These are phyloP conservation scores for Hypomesus transpacificus DNA, from an alignment of 2,113 vertebrate species.

Conservation along the genomic window DNA sequence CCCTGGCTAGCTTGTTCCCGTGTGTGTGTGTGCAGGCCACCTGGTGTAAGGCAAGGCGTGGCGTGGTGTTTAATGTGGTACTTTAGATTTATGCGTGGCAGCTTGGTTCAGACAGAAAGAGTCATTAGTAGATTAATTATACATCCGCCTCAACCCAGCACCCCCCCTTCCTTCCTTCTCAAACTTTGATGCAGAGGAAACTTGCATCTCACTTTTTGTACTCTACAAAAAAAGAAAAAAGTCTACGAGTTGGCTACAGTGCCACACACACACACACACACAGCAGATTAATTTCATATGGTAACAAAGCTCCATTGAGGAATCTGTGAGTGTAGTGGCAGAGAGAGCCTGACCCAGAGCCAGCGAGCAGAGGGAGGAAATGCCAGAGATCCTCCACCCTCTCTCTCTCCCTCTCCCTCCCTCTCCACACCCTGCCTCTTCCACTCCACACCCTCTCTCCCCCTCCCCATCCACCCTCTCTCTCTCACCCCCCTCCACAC, in stretches of 20 bases:
- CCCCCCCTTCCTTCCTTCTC: neutral
- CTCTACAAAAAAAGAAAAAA: neutral
- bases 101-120: neutral
- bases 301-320: constrained; percentile 47
- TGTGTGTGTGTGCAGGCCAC: constrained; percentile 3
- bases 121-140: constrained; percentile 35
- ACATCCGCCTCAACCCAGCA: neutral
- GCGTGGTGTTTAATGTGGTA: constrained; percentile 17
- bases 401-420: constrained; percentile 7
- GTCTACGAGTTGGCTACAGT: neutral
- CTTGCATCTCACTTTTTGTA: neutral
- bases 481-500: constrained; percentile 28
- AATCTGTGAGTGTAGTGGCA: constrained; percentile 22
- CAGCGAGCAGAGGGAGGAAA: constrained; percentile 22
- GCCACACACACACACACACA: constrained; percentile 12
- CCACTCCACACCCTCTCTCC: constrained; percentile 35
- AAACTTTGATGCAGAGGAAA: neutral
- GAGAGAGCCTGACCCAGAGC: no score
- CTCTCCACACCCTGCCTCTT: constrained; percentile 33
- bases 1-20: neutral
- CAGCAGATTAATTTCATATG: constrained; percentile 14
- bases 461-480: constrained; percentile 35
- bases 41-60: constrained; percentile 3
- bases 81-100: constrained; percentile 21
- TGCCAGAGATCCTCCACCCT: constrained; percentile 27